Evolutionary conservation across 1,140 invertebrate species (phyloP).

Genomic region (Dysdera silvatica): DNA sequence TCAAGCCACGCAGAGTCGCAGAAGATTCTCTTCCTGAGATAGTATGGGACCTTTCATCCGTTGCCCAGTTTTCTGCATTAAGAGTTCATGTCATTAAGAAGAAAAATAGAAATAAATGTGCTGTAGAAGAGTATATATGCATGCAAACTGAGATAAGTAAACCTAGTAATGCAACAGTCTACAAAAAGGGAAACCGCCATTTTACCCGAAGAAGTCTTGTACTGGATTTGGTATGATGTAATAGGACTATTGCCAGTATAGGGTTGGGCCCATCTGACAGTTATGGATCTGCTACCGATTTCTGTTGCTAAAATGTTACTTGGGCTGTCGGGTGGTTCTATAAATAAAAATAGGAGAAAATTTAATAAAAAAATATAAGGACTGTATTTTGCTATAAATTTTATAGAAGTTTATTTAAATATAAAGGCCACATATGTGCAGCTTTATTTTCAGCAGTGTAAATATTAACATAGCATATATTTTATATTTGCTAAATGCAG

Average conservation of each 20-base stretch:
- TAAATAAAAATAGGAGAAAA: no score
- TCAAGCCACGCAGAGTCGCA: conserved; percentile 66
- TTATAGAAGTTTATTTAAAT: no score
- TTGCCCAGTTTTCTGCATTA: conserved; percentile 51
- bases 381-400: no score
- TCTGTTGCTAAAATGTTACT: conserved; percentile 37
- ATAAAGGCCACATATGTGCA: no score
- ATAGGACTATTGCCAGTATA: conserved; percentile 75
- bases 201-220: conserved; percentile 52
- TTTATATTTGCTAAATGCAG: no score
- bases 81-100: background rate
- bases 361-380: no score
- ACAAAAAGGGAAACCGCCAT: no score
- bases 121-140: background rate
- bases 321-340: conserved; percentile 44
- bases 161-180: background rate
- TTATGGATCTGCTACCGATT: conserved; percentile 52
- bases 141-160: background rate
- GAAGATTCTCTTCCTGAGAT: conserved; percentile 69
- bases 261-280: conserved; percentile 61
- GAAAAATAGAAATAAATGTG: background rate
- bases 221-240: conserved; percentile 67
- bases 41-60: conserved; percentile 39
- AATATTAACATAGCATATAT: no score
- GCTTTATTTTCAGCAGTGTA: no score